Base-by-base conservation (phyloP, 2,888 invertebrate genomes). In the Eurytoma californica region DNA sequence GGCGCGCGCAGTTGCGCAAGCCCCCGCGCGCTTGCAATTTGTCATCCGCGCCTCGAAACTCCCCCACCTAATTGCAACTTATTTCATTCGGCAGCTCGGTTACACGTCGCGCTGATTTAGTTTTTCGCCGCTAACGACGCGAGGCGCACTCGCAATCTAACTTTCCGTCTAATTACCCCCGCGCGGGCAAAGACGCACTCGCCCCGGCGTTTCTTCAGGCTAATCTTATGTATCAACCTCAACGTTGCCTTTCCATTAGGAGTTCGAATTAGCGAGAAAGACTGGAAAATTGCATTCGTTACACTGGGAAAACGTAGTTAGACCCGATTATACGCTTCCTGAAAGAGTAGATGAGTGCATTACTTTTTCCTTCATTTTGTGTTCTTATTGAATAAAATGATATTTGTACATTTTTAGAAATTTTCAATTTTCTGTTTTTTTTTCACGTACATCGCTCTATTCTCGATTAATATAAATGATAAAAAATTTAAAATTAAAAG, bases 191-290 rank as follows among this genome's bases (percentile, higher is more conserved):
- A 24, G 73, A 67, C 51, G 12, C 63, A 47, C 39, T 67, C 53
- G 13, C 55, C 58, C 18, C 30, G n/a, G 7, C 51, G 16, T 51
- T 67, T 67, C 67, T 75, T 75, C 24, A 16, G 24, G 20, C 39
- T 55, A 49, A 69, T 49, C 5, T 39, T 39, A 9, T 9, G 39
- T 7, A 9, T 39, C 39, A 69, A 63, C 68, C 61, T 69, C 55
- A 30, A 76, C 60, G 60, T 69, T 49, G n/a, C 20, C 55, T 70
- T 57, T n/a, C 39, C 61, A 49, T 76, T 76, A 65, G 18, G 16
- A 72, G 20, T 63, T 18, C 14, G 28, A 61, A 16, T 14, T 13
- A 39, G 39, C 39, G 9, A 9, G 1, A 39, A 9, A 39, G 39
- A 9, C 39, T 39, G 9, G 39, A 39, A 9, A 39, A 39, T 39